Conservation (phyloP, 2,113 vertebrate species). For the Poeciliopsis occidentalis region DNA sequence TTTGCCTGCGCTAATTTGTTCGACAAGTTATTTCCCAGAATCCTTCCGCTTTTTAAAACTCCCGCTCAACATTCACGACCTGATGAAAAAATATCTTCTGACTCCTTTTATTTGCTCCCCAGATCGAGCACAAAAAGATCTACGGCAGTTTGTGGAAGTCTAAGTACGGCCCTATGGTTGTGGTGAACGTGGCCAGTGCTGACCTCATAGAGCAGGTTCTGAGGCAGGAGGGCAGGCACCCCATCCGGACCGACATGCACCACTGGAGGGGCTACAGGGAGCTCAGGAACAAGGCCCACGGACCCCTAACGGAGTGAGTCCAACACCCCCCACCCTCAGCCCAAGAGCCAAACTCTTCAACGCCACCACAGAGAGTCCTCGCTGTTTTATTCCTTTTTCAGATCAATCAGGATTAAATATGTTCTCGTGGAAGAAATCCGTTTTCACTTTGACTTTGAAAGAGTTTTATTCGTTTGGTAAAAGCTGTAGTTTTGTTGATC, state of each 20-base stretch:
- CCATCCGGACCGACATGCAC: constrained; percentile 85
- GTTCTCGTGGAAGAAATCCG: no score
- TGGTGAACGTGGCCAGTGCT: constrained; percentile 88
- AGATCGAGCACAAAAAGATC: constrained; percentile 83
- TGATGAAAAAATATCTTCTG: background rate
- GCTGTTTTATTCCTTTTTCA: no score
- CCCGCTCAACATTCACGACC: background rate
- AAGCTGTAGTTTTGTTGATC: no score
- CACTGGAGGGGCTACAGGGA: constrained; percentile 90
- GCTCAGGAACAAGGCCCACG: constrained; percentile 81
- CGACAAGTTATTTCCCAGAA: background rate
- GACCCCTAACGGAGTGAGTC: constrained; percentile 90
- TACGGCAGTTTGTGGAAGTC: constrained; percentile 92
- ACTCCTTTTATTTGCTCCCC: background rate
- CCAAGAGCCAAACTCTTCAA: background rate
- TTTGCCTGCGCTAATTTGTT: no score
- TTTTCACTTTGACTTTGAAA: no score
- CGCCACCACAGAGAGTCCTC: no score
- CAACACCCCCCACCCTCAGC: background rate
- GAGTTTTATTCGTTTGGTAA: no score
- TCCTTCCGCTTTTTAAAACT: background rate
- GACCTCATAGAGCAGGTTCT: constrained; percentile 89
- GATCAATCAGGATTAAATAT: no score
- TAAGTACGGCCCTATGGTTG: constrained; percentile 64
- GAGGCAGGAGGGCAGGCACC: constrained; percentile 91